phyloP scores from a whole-genome alignment of 1,140 invertebrate species.

The Hylaeus volcanicus region DNA sequence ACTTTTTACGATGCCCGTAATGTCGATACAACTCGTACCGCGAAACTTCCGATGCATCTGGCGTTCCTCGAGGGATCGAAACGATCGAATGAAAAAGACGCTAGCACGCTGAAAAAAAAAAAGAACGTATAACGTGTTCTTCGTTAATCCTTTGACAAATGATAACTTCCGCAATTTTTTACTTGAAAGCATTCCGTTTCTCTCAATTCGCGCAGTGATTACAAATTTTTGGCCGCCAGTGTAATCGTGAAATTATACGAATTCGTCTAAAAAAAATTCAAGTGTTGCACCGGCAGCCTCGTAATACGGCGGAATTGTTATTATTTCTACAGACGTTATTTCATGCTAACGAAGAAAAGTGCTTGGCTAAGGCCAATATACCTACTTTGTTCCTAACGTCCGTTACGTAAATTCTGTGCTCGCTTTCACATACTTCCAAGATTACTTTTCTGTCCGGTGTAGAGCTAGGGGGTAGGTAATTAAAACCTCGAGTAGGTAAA shows the following conservation, averaged over 20 bases:
- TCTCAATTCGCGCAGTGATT: no score
- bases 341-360: conserved; percentile 52
- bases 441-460: conserved; percentile 66
- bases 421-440: conserved; percentile 68
- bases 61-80: background rate
- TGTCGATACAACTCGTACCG: conserved; percentile 61
- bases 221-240: background rate
- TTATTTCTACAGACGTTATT: conserved; percentile 49
- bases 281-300: background rate
- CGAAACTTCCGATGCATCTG: conserved; percentile 30
- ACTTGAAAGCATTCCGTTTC: no score
- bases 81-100: background rate
- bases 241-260: background rate
- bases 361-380: conserved; percentile 61
- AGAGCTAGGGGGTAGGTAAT: conserved; percentile 72
- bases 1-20: conserved; percentile 75
- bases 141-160: no score
- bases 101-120: background rate
- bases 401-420: conserved; percentile 56
- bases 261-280: background rate
- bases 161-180: no score
- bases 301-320: conserved; percentile 27
- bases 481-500: conserved; percentile 81
- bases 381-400: conserved; percentile 63
- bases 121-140: no score